Conservation (phyloP, 1,140 invertebrate species). For the Trichogramma pretiosum region DNA sequence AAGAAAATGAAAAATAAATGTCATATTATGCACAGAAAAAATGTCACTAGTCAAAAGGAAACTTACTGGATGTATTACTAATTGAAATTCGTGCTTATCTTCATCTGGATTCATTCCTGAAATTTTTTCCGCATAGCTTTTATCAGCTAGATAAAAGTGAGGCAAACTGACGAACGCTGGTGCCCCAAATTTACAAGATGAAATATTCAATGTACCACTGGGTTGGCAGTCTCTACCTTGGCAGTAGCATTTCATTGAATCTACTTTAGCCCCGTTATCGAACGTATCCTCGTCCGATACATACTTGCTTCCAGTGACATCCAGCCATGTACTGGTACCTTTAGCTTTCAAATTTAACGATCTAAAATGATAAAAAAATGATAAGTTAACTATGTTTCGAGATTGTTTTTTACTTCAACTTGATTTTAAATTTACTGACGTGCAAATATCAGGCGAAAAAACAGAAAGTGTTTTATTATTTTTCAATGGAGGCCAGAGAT, state of each 20-base stretch:
- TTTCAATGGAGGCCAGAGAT: slow-evolving; percentile 63
- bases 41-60: no score
- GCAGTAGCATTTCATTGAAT: slow-evolving; percentile 51
- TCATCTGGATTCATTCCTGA: slow-evolving; percentile 61
- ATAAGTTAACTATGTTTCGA: no score
- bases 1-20: slow-evolving; percentile 10
- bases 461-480: slow-evolving; percentile 49
- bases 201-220: slow-evolving; percentile 58
- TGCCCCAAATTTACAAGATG: slow-evolving; percentile 60
- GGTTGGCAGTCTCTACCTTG: slow-evolving; percentile 37
- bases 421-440: slow-evolving; percentile 33
- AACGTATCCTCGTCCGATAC: slow-evolving; percentile 52
- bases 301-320: slow-evolving; percentile 53
- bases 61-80: slow-evolving; percentile 63
- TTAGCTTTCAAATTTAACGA: slow-evolving; percentile 36
- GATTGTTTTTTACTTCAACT: neutral
- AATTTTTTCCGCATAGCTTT: slow-evolving; percentile 53
- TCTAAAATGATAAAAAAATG: slow-evolving; percentile 25
- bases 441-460: slow-evolving; percentile 65
- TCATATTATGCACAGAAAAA: neutral
- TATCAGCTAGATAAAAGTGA: slow-evolving; percentile 76
- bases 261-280: slow-evolving; percentile 60
- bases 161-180: slow-evolving; percentile 77
- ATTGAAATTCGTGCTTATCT: slow-evolving; percentile 57
- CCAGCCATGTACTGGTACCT: slow-evolving; percentile 35